Percentiles rank a stretch among this genome's conserved stretches.
phyloP scores from a whole-genome alignment of 2,113 vertebrate genomes.

The Sterrhoptilus dennistouni region DNA sequence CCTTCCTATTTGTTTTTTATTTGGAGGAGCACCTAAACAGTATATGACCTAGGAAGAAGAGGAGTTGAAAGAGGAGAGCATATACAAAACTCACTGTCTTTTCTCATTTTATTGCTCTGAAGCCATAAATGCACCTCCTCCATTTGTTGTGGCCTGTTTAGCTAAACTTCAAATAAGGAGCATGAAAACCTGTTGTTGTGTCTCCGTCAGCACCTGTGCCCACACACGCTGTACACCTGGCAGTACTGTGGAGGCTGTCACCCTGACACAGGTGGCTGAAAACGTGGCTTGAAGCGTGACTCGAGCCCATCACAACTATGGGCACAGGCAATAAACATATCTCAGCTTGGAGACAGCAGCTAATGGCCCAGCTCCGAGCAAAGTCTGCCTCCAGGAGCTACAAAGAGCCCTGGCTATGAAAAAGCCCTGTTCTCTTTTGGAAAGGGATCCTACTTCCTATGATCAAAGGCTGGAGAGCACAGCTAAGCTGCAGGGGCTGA shows the following conservation, averaged over 20 bases:
- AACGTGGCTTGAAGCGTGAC: not conserved
- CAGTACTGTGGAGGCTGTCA: not conserved
- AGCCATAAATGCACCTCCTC: not conserved
- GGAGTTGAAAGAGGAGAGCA: not conserved
- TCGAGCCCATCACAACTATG: fast-evolving
- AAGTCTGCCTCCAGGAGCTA: not conserved
- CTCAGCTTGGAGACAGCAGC: not conserved
- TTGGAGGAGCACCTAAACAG: not conserved
- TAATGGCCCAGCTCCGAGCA: fast-evolving
- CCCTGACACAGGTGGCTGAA: not conserved
- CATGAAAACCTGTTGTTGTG: not conserved
- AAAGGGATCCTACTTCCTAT: fast-evolving
- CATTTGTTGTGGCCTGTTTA: not conserved
- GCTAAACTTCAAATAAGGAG: not conserved
- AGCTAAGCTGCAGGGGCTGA: not conserved
- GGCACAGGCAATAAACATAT: not conserved
- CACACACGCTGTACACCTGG: not conserved
- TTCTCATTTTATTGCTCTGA: not conserved
- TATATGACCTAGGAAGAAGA: not conserved
- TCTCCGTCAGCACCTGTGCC: not conserved
- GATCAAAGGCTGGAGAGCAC: not conserved
- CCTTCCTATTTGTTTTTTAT: not conserved
- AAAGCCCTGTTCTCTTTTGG: not conserved
- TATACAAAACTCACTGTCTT: not conserved
- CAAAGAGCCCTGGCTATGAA: not conserved